Percentiles rank a stretch among this genome's conserved stretches.
Conservation (phyloP, 2,797 vertebrate species). For the Pipistrellus nathusii region DNA sequence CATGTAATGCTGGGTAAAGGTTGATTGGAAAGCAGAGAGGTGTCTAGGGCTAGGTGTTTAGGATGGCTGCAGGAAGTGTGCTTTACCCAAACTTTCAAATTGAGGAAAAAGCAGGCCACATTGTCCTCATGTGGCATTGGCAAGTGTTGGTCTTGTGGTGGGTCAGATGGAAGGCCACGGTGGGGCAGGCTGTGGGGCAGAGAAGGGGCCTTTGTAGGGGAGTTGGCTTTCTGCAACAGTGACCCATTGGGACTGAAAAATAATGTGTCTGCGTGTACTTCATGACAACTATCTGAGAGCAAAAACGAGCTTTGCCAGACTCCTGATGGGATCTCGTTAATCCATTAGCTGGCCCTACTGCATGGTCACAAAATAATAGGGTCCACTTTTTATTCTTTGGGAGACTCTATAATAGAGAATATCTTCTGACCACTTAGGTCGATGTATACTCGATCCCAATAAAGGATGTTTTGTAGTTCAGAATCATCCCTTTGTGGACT, state of each 20-base stretch:
- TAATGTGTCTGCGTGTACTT: not conserved
- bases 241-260: not conserved
- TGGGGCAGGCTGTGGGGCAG: not conserved
- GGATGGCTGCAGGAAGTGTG: not conserved
- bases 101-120: not conserved
- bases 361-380: no score
- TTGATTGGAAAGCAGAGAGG: constrained; percentile 17
- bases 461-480: not conserved
- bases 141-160: not conserved
- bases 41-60: not conserved
- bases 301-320: not conserved
- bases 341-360: not conserved
- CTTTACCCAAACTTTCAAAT: not conserved
- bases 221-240: not conserved
- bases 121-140: not conserved
- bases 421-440: not conserved
- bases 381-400: not conserved
- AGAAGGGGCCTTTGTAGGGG: not conserved
- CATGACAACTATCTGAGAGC: not conserved
- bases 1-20: not conserved
- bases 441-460: not conserved
- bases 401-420: not conserved
- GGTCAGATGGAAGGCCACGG: not conserved
- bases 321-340: not conserved
- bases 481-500: not conserved